Evolutionary conservation across 2,797 vertebrate genomes (phyloP).

Genomic region (Pterois miles): DNA sequence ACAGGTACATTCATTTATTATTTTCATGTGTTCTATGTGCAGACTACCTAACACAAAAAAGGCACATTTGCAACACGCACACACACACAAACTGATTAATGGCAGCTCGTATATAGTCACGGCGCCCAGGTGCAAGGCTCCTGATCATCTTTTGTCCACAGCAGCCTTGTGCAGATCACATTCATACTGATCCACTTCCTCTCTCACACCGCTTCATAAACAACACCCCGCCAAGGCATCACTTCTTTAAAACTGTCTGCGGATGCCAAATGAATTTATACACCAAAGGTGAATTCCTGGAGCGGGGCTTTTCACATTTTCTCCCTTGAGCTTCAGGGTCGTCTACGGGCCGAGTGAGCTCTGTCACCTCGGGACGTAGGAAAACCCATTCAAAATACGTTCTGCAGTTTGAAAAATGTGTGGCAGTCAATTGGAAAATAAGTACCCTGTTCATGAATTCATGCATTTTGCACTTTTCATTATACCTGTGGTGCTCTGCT

Average conservation of each 20-base stretch:
- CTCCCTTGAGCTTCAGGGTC: constrained; percentile 35
- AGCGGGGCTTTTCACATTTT: constrained; percentile 8
- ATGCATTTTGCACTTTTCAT: constrained; percentile 68
- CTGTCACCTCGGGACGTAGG: constrained; percentile 21
- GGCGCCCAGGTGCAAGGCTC: constrained; percentile 58
- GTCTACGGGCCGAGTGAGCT: constrained; percentile 31
- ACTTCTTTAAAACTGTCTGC: constrained; percentile 29
- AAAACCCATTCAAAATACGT: constrained; percentile 53
- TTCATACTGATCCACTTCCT: constrained; percentile 51
- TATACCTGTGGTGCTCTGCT: constrained; percentile 49
- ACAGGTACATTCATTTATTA: constrained; percentile 38
- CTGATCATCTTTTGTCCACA: constrained; percentile 63
- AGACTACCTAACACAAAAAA: constrained; percentile 25
- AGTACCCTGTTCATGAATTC: constrained; percentile 63
- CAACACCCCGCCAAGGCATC: constrained; percentile 11
- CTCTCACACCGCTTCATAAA: constrained; percentile 28
- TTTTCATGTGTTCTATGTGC: constrained; percentile 11
- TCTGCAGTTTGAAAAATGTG: constrained; percentile 58
- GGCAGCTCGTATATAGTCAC: constrained; percentile 62
- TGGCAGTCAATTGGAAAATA: constrained; percentile 60
- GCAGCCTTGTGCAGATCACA: constrained; percentile 47
- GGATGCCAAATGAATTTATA: constrained; percentile 49
- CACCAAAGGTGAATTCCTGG: constrained; percentile 41
- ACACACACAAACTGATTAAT: constrained; percentile 72
- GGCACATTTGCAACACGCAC: constrained; percentile 1